Percentiles rank a stretch among this genome's conserved stretches.
Conservation (phyloP, 2,888 invertebrate species). For the Steinernema scapterisci region DNA sequence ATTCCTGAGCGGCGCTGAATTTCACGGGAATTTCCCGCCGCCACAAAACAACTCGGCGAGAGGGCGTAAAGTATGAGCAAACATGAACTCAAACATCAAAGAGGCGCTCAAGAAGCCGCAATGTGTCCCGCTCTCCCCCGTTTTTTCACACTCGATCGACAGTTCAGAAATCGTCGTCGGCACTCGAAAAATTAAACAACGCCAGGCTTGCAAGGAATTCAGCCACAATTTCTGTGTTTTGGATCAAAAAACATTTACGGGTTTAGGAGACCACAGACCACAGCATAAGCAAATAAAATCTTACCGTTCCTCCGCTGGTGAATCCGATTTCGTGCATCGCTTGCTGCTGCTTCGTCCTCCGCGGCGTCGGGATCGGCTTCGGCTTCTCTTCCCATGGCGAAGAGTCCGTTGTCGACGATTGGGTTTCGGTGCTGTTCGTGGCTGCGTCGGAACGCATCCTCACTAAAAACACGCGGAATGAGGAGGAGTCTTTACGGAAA, state of each 20-base stretch:
- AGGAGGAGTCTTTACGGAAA: too few relatives aligned
- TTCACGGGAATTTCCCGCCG: background rate
- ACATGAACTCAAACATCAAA: background rate
- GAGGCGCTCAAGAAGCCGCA: background rate
- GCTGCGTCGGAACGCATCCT: slow-evolving; percentile 27
- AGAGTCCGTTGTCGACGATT: slow-evolving; percentile 52
- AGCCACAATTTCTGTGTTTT: background rate
- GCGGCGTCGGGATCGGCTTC: slow-evolving; percentile 51
- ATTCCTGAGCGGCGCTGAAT: background rate
- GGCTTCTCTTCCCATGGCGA: slow-evolving; percentile 54
- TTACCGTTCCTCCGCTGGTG: slow-evolving; percentile 27
- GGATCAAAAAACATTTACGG: background rate
- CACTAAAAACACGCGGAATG: background rate
- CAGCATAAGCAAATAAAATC: background rate
- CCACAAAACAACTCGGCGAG: slow-evolving; percentile 22
- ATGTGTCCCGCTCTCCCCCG: background rate
- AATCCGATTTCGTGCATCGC: slow-evolving; percentile 15
- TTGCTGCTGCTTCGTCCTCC: slow-evolving; percentile 34
- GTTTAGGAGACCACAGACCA: background rate
- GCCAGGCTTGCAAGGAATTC: background rate
- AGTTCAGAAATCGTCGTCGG: background rate
- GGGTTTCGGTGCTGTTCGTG: slow-evolving; percentile 13
- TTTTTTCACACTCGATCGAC: background rate
- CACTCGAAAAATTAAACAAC: background rate
- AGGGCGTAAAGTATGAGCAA: slow-evolving; percentile 8